These are phyloP conservation scores for Latrodectus elegans DNA, from an alignment of 2,888 invertebrate species.

Conservation along the genomic window DNA sequence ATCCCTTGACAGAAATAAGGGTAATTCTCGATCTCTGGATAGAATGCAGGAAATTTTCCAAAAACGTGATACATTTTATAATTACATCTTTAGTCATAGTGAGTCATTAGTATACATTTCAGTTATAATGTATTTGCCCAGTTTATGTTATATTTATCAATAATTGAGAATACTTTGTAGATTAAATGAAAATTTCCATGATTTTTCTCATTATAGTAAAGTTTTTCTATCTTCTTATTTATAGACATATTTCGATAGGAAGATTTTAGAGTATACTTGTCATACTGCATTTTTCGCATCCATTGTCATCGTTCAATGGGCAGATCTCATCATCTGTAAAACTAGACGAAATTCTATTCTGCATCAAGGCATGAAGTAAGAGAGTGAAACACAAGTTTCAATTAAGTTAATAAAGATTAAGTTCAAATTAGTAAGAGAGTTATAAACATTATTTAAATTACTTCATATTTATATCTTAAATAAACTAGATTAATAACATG, in stretches of 20 bases:
- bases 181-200: neutral
- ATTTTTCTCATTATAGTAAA: neutral
- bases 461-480: no score
- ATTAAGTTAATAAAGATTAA: no score
- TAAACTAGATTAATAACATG: no score
- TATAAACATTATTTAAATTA: no score
- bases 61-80: no score
- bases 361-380: slow-evolving; percentile 92
- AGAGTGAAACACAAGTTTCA: neutral
- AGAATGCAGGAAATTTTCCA: no score
- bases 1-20: no score
- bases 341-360: slow-evolving; percentile 96
- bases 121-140: no score
- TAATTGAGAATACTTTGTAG: neutral
- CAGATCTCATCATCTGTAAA: slow-evolving; percentile 98
- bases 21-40: no score
- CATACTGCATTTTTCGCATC: slow-evolving; percentile 99
- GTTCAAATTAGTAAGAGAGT: no score
- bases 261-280: slow-evolving; percentile 90
- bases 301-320: slow-evolving; percentile 98
- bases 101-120: no score
- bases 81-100: no score
- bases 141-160: neutral
- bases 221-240: slow-evolving; percentile 10
- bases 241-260: slow-evolving; percentile 68